Evolutionary conservation across 2,113 vertebrate genomes (phyloP).

Genomic region (Eudorcas thomsonii): DNA sequence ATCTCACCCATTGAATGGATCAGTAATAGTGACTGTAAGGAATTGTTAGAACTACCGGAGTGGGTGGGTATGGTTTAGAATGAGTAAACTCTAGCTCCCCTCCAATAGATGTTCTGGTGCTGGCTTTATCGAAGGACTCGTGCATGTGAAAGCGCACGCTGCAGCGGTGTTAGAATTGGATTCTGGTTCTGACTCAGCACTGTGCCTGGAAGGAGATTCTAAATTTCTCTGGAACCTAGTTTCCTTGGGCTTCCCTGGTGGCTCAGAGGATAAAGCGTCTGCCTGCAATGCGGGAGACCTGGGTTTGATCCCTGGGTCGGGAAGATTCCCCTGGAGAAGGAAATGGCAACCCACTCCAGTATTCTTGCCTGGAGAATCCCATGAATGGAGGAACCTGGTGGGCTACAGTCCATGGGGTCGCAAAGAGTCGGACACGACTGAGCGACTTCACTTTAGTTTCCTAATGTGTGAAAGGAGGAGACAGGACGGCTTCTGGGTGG

Average conservation of each 20-base stretch:
- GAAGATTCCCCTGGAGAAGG: too few relatives aligned
- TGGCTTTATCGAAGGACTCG: fast-evolving
- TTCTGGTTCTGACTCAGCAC: background rate
- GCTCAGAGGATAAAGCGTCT: too few relatives aligned
- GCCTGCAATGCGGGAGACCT: too few relatives aligned
- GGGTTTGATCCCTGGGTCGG: too few relatives aligned
- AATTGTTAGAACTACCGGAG: background rate
- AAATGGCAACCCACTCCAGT: too few relatives aligned
- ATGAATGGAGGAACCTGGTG: too few relatives aligned
- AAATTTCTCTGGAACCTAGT: background rate
- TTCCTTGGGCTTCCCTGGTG: background rate
- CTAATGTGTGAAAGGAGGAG: background rate
- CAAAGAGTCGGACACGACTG: too few relatives aligned
- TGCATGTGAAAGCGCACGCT: fast-evolving
- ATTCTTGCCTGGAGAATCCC: too few relatives aligned
- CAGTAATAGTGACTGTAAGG: fast-evolving
- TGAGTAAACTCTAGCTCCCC: background rate
- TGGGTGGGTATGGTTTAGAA: too few relatives aligned
- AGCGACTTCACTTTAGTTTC: background rate
- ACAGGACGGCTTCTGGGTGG: background rate
- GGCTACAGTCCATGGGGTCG: too few relatives aligned
- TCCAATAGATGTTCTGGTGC: fast-evolving
- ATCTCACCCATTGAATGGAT: background rate
- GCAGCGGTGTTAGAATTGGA: fast-evolving
- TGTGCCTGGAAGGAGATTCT: fast-evolving